Conservation (phyloP, 2,113 vertebrate genomes). For the Prinia subflava region DNA sequence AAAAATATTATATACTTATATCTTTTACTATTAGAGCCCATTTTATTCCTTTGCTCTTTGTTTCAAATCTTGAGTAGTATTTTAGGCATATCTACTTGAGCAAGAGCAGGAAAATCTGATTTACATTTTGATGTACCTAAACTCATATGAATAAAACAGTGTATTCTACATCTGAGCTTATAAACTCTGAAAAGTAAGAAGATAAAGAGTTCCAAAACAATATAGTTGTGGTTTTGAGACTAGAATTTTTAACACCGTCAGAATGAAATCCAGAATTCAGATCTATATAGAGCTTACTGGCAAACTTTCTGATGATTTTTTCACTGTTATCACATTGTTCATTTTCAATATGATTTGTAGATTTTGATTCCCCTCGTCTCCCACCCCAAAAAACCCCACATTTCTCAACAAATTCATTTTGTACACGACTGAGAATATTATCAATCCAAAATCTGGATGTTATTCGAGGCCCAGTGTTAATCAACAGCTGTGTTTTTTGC, state of each 20-base stretch:
- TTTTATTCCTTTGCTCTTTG: neutral
- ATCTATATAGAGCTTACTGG: neutral
- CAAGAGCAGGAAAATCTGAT: neutral
- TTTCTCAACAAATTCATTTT: neutral
- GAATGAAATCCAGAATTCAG: neutral
- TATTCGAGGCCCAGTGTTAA: neutral
- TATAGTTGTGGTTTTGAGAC: neutral
- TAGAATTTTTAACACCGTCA: neutral
- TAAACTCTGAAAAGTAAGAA: neutral
- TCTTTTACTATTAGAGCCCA: neutral
- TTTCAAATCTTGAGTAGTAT: neutral
- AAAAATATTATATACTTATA: neutral
- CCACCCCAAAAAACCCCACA: too few relatives aligned
- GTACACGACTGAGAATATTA: neutral
- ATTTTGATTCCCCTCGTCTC: neutral
- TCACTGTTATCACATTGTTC: neutral
- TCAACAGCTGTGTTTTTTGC: neutral
- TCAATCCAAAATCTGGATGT: neutral
- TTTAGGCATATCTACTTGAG: neutral
- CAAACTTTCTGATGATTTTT: neutral
- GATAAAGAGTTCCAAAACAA: neutral
- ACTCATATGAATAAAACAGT: neutral
- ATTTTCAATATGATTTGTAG: neutral
- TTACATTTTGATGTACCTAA: neutral
- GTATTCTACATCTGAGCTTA: neutral